Evolutionary conservation across 1,140 invertebrate genomes (phyloP).

Genomic region (Amphibalanus amphitrite): DNA sequence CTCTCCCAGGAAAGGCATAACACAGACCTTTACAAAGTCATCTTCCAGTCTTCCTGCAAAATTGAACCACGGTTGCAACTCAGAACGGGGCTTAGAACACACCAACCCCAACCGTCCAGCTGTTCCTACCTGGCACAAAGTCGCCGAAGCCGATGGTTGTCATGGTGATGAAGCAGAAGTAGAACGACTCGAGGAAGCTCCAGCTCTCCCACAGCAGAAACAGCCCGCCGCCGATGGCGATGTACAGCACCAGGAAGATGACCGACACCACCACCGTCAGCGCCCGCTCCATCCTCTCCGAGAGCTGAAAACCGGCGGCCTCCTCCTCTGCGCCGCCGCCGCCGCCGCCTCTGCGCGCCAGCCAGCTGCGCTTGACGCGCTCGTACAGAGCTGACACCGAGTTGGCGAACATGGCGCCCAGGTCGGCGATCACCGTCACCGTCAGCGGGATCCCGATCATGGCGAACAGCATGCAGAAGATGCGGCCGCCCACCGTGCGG

Average conservation of each 20-base stretch:
- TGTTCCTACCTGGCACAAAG: conserved; percentile 72
- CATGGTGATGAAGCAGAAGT: conserved; percentile 88
- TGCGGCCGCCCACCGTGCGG: conserved; percentile 58
- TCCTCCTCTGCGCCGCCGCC: background rate
- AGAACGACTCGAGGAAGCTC: conserved; percentile 81
- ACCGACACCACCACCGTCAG: conserved; percentile 38
- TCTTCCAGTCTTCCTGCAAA: background rate
- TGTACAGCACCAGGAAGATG: conserved; percentile 50
- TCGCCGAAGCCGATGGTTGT: conserved; percentile 86
- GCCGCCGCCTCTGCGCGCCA: no score
- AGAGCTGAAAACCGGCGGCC: background rate
- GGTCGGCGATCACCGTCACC: conserved; percentile 78
- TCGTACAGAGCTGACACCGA: conserved; percentile 33
- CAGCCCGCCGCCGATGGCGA: conserved; percentile 41
- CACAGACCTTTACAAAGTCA: background rate
- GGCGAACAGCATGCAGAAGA: conserved; percentile 83
- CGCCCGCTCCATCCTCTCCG: background rate
- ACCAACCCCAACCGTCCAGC: conserved; percentile 13
- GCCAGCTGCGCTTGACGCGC: background rate
- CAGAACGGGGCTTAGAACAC: no score
- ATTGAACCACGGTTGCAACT: background rate
- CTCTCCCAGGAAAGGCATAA: no score
- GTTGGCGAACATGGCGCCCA: conserved; percentile 70
- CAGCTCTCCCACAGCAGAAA: conserved; percentile 63
- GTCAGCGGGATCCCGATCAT: conserved; percentile 87